Percentiles rank a stretch among this genome's conserved stretches.
Conservation (phyloP, 2,888 invertebrate genomes). For the Melitaea athalia region DNA sequence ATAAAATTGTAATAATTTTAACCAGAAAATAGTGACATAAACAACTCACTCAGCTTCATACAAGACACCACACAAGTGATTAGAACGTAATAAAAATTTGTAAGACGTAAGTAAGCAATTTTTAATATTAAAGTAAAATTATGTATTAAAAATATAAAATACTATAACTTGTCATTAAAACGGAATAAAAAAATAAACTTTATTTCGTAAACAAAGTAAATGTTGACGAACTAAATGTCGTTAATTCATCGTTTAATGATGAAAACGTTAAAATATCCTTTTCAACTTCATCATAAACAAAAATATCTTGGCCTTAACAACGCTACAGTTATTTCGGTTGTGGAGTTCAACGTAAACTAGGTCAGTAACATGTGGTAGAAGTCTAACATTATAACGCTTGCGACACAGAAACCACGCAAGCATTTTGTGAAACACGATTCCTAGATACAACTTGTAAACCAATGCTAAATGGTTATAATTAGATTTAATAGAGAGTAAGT, state of each 20-base stretch:
- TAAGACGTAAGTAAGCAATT: no score
- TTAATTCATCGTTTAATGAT: neutral
- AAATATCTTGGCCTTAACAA: conserved; percentile 53
- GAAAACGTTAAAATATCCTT: neutral
- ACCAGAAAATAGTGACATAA: no score
- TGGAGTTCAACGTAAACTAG: conserved; percentile 53
- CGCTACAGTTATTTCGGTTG: conserved; percentile 59
- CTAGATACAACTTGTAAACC: conserved; percentile 15
- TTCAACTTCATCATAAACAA: conserved; percentile 33
- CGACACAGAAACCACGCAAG: conserved; percentile 46
- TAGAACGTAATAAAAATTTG: no score
- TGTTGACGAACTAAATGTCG: neutral
- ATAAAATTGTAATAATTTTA: no score
- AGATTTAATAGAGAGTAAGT: neutral
- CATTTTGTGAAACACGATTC: conserved; percentile 37
- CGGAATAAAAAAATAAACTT: no score
- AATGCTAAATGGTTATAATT: conserved; percentile 6
- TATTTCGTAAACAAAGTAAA: conserved; percentile 1
- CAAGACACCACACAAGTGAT: no score
- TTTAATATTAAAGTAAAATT: no score
- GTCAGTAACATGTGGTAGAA: conserved; percentile 58
- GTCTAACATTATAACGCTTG: conserved; percentile 55
- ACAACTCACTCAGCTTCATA: no score
- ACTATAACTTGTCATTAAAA: no score
- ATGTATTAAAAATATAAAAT: no score